phyloP scores from a whole-genome alignment of 2,113 vertebrate genomes.

The Sinocyclocheilus maitianheensis region DNA sequence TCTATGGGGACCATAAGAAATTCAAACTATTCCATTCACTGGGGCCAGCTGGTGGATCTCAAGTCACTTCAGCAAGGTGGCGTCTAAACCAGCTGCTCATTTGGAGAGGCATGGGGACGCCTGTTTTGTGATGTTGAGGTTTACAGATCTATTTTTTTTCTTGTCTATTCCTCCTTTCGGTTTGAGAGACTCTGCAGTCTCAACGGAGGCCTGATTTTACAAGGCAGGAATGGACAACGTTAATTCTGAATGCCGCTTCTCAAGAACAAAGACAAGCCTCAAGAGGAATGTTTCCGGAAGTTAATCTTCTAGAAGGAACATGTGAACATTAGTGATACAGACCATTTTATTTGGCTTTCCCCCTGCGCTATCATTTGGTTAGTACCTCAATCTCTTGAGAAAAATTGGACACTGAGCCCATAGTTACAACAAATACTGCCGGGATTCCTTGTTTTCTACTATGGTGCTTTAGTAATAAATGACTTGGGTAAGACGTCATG shows the following conservation, averaged over 20 bases:
- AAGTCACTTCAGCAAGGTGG: constrained; percentile 44
- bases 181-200: constrained; percentile 11
- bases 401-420: not conserved
- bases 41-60: constrained; percentile 63
- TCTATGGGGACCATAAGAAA: constrained; percentile 56
- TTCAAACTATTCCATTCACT: constrained; percentile 64
- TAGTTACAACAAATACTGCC: not conserved
- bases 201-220: not conserved
- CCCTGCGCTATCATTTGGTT: not conserved
- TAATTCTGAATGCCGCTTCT: not conserved
- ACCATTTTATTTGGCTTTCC: constrained; percentile 9
- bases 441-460: not conserved
- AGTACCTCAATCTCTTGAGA: not conserved
- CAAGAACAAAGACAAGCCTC: constrained; percentile 28
- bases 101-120: constrained; percentile 17
- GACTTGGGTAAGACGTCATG: not conserved
- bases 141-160: constrained; percentile 8
- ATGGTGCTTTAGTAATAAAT: not conserved
- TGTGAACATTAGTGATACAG: constrained; percentile 25
- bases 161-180: not conserved
- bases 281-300: constrained; percentile 10
- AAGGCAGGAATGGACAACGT: constrained; percentile 21
- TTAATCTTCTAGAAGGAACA: constrained; percentile 20
- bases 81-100: constrained; percentile 17
- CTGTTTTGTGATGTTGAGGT: constrained; percentile 3